These are phyloP conservation scores for Turritopsis dohrnii DNA, from an alignment of 30 jellyfish, hydroid and myxozoan genomes.

Conservation along the genomic window DNA sequence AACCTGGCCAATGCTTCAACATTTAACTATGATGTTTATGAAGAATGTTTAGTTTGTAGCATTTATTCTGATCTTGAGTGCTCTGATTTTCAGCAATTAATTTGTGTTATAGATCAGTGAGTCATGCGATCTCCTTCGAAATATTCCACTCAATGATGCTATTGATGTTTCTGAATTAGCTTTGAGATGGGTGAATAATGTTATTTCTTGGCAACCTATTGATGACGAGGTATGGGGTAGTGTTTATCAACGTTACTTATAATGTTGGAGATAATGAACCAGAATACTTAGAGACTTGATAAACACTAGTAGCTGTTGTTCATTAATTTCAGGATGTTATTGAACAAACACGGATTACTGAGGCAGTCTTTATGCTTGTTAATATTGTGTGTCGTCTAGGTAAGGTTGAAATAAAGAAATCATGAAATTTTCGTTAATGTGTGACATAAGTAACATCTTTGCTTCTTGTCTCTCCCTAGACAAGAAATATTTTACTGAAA, in stretches of 20 bases:
- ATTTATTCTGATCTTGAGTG: background rate
- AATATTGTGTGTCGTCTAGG: constrained; percentile 13
- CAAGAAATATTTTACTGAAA: background rate
- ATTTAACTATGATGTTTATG: background rate
- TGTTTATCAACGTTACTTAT: constrained; percentile 22
- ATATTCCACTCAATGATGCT: constrained; percentile 42
- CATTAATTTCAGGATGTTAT: constrained; percentile 17
- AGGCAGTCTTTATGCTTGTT: constrained; percentile 25
- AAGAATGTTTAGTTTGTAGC: too few relatives aligned
- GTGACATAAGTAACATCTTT: background rate
- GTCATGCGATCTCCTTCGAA: constrained; percentile 58
- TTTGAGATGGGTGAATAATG: constrained; percentile 1
- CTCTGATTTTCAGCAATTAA: background rate
- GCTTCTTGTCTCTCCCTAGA: background rate
- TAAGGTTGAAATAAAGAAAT: background rate
- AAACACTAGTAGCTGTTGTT: too few relatives aligned
- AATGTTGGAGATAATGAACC: too few relatives aligned
- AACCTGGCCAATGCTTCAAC: background rate
- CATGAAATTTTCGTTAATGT: background rate
- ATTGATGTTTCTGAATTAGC: constrained; percentile 23
- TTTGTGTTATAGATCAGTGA: constrained; percentile 46
- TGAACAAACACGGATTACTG: constrained; percentile 25
- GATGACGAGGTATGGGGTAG: constrained; percentile 33
- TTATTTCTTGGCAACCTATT: constrained; percentile 15
- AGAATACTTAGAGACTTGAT: too few relatives aligned